A percentile compares a stretch with the other conserved stretches of the same genome.
Evolutionary conservation across 2,797 vertebrate species (phyloP).

Genomic region (Tangara arthus): DNA sequence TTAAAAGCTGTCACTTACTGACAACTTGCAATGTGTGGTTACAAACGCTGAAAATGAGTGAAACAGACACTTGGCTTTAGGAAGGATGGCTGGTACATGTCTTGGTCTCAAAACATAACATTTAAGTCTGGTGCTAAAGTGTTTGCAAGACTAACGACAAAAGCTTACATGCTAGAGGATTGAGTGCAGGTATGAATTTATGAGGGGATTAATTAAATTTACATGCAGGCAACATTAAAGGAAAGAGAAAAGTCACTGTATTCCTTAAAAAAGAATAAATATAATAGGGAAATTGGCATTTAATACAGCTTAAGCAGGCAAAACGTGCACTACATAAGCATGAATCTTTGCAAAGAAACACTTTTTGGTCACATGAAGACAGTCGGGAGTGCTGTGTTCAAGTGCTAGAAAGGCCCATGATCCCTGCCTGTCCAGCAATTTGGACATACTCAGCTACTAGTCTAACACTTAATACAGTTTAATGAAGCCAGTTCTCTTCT

Average conservation of each 20-base stretch:
- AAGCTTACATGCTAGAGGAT: neutral
- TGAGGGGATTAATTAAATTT: neutral
- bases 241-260: neutral
- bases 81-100: neutral
- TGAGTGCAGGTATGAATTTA: neutral
- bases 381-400: neutral
- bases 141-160: neutral
- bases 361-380: neutral
- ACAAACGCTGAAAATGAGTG: neutral
- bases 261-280: neutral
- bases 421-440: neutral
- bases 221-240: neutral
- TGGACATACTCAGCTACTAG: neutral
- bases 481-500: neutral
- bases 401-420: neutral
- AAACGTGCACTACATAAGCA: neutral
- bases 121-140: neutral
- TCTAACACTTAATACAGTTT: neutral
- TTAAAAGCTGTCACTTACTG: neutral
- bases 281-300: neutral
- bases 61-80: neutral
- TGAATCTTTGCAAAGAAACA: neutral
- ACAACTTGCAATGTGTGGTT: neutral
- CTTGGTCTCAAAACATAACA: neutral
- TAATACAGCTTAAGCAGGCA: neutral